Percentiles rank a stretch among this genome's conserved stretches.
Conservation (phyloP, 2,888 invertebrate species). For the Lepidochrysops patricia region DNA sequence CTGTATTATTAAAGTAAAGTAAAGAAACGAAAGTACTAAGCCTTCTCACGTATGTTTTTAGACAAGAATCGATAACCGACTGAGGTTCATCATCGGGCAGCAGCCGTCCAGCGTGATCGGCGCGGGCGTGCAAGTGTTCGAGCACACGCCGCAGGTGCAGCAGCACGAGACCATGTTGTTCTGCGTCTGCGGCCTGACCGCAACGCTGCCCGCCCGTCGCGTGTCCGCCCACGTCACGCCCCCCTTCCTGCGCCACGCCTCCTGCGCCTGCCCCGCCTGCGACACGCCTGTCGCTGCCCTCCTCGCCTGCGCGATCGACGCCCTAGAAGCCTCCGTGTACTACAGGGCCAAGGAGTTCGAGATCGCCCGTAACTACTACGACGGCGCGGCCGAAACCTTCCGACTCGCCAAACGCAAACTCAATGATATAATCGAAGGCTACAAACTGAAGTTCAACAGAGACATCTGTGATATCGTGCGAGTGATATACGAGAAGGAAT, state of each 20-base stretch:
- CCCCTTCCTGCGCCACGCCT: constrained; percentile 37
- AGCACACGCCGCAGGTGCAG: neutral
- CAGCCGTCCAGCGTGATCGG: constrained; percentile 29
- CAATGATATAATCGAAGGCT: constrained; percentile 21
- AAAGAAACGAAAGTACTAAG: too few species aligned
- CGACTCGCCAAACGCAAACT: constrained; percentile 33
- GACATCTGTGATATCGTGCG: constrained; percentile 35
- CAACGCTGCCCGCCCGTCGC: constrained; percentile 29
- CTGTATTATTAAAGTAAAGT: too few species aligned
- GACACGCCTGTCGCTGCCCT: constrained; percentile 31
- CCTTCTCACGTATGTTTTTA: too few species aligned
- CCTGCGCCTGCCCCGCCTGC: constrained; percentile 46
- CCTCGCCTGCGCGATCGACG: constrained; percentile 32
- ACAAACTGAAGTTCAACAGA: constrained; percentile 28
- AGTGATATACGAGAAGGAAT: constrained; percentile 27
- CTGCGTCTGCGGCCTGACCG: constrained; percentile 37
- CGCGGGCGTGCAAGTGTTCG: neutral
- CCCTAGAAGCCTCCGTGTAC: constrained; percentile 45
- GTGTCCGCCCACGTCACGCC: constrained; percentile 40
- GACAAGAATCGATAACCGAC: constrained; percentile 48
- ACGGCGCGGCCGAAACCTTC: constrained; percentile 37
- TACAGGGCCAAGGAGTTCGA: constrained; percentile 42
- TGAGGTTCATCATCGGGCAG: constrained; percentile 48
- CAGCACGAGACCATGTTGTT: constrained; percentile 35
- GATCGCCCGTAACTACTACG: constrained; percentile 49